Evolutionary conservation across 2,797 vertebrate species (phyloP), one percentile per base, ranked within the genome.

Genomic region (Bradypodion ventrale): DNA sequence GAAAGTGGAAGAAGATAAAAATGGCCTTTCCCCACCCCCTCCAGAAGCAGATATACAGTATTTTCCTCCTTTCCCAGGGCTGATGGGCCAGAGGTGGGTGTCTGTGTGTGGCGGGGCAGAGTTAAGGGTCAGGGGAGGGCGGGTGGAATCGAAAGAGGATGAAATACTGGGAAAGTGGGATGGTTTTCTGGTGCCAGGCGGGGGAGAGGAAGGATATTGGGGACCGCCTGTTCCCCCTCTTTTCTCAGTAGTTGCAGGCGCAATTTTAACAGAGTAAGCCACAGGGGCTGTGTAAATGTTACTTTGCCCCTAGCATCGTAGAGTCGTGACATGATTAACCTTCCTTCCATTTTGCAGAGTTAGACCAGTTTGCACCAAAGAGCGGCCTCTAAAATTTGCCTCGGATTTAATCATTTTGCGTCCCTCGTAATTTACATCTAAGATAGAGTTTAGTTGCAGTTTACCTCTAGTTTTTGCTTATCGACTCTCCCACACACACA

Each of bases 401-500:
- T 83, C 49, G 9, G 65, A 9, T 16, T 40, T 19, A 3, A 32
- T 44, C 44, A 16, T 75, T 8, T 56, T 42, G 15, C 12, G 8
- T 35, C 63, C 4, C 13, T 27, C 29, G 1, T 44, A 42, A 29
- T 23, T 42, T 16, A 37, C 16, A 46, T 74, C 56, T 3, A 46
- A 75, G 60, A 1, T 27, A 13, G 15, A 7, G 0, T 0, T 9
- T 21, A 35, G 35, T 83, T 52, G 2, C 52, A 32, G 0, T 5
- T 83, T 27, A 59, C 8, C 15, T 70, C 75, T 52, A 12, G 0
- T 5, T 12, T 0, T 8, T 2, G 1, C 13, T n/a, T 27, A 0
- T 25, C 10, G 69, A 13, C 4, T 74, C 32, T 73, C 49, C 62
- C 27, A 52, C 4, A 8, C 29, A 13, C 44, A 46, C 72, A 29